Evolutionary conservation across 2,888 invertebrate species (phyloP), one percentile per base, ranked within the genome.

Genomic region (Bembecia ichneumoniformis): DNA sequence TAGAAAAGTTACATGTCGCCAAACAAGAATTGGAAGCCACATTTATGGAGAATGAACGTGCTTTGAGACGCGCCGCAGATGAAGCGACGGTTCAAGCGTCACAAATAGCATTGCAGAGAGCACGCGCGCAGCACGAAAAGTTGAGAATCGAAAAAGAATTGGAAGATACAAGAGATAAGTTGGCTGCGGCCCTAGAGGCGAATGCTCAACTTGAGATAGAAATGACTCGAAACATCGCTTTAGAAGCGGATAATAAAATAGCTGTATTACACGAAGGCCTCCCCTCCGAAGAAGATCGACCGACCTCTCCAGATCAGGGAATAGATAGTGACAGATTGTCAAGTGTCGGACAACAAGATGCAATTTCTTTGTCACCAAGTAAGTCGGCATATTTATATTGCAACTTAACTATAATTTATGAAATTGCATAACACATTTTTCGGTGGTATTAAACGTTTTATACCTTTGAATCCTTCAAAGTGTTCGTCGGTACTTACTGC

Each of bases 241-340:
- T 70, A 20, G 74, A 76, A 14, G 68, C 59, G 4, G 67, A 78
- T 47, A 66, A 75, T 52, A 76, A 80, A 65, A 57, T 78, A 60
- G 64, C 77, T 57, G 57, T 77, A 47, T 52, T 73, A 7, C 69
- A 71, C 47, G 77, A 79, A 51, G 69, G 56, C 15, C 55, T 67
- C 17, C 72, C 62, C 35, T 78, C 72, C 1, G 83, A 83, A 57
- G 84, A 84, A 54, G 87, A 84, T 11, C 68, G 87, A 20, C 81
- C 87, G 3, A 83, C 92, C 1, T 96, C 96, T 0, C 96, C 96
- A 0, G 96, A 96, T 78, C 89, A 95, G 64, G 96, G 96, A n/a
- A 96, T 96, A 55, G 96, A 96, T 70, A 96, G 95, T 64, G 96
- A 96, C 70, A 79, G 91, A 53, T 80, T 91, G 49, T 89, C 92